Base-by-base conservation (phyloP, 2,797 vertebrate genomes). In the Loriculus beryllinus region DNA sequence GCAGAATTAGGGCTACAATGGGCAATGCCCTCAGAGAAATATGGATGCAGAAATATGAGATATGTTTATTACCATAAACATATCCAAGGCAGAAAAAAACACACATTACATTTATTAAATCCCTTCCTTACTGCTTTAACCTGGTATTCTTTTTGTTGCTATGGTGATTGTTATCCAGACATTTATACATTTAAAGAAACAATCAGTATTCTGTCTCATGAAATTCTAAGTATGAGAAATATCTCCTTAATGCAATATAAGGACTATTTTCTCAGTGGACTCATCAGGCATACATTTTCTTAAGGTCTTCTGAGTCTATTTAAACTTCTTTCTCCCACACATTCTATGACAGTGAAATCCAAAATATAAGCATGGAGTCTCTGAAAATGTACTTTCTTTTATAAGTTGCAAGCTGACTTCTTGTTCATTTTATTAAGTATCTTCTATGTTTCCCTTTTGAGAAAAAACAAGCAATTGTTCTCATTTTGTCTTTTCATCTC, bases 101-200 rank as follows among this genome's bases (percentile, higher is more conserved):
- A 64, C 28, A 37, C 3, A 0, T 74, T 86, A 86, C 56, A 56
- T 59, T 92, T 60, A 76, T 94, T 93, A 95, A 86, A 90, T 80
- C 49, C 25, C 63, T 71, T 91, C 65, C 64, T 82, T 74, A 65
- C 49, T 62, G 83, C 80, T 84, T 84, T 83, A 88, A 91, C 82
- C 72, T 51, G 45, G 71, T 93, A 87, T 62, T 82, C 84, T 51
- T 94, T 52, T 62, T 0, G 91, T 96, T 95, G 88, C 94, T 83
- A 95, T 93, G 91, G 96, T 87, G 91, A 96, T 83, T 87, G 79
- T 77, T 95, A 93, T 83, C 62, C 54, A 91, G 72, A 47, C 84
- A 75, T 87, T 96, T 96, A 93, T 72, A 93, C 35, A 68, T 85
- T 94, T 89, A 95, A 93, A 88, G 69, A 83, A 93, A 93, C 95